Conservation (phyloP, 2,888 invertebrate species). For the Troides oblongomaculatus region DNA sequence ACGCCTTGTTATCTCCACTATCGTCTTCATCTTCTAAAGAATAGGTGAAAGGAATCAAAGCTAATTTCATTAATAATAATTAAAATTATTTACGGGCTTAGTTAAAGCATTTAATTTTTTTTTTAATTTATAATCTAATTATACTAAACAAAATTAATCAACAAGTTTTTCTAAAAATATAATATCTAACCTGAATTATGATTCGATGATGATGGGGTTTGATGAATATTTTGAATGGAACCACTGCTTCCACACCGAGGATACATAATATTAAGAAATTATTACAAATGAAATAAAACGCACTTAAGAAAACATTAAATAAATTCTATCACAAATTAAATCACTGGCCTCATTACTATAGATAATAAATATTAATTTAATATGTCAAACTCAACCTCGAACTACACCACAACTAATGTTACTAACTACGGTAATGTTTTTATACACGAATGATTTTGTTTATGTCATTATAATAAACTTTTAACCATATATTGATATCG, state of each 20-base stretch:
- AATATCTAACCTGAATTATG: constrained; percentile 85
- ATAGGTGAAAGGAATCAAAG: not conserved
- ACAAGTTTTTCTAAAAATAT: not conserved
- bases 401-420: not conserved
- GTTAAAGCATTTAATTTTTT: not conserved
- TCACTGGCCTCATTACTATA: constrained; percentile 3
- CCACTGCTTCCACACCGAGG: constrained; percentile 88
- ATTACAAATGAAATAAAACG: constrained; percentile 13
- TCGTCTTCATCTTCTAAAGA: constrained; percentile 82
- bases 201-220: constrained; percentile 88
- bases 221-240: constrained; percentile 86
- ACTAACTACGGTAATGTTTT: no score
- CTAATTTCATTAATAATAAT: not conserved
- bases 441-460: no score
- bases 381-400: not conserved
- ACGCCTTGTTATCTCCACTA: constrained; percentile 79
- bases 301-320: constrained; percentile 14
- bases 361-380: not conserved
- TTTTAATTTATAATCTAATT: not conserved
- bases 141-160: not conserved
- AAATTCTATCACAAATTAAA: constrained; percentile 4
- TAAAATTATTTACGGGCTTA: not conserved
- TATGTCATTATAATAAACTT: no score
- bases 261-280: constrained; percentile 72
- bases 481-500: no score